A percentile compares a stretch with the other conserved stretches of the same genome.
Evolutionary conservation across 2,888 invertebrate species (phyloP).

Genomic region (Phalera bucephala): DNA sequence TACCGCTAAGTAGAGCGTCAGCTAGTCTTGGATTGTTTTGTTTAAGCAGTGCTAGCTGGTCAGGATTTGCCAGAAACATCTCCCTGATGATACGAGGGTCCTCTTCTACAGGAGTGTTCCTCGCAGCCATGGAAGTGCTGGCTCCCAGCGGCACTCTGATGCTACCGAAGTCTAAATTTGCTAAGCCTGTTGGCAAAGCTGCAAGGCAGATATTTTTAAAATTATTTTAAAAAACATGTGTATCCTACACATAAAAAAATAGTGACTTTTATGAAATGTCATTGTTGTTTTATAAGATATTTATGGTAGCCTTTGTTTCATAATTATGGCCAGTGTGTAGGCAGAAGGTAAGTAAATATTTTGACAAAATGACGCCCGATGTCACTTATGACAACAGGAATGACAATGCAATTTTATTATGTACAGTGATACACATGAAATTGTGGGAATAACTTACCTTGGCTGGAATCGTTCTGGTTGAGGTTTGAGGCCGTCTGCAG

Average conservation of each 20-base stretch:
- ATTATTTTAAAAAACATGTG: constrained; percentile 19
- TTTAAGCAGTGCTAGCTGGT: constrained; percentile 93
- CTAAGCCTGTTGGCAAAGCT: constrained; percentile 77
- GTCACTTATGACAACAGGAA: constrained; percentile 54
- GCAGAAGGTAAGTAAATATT: constrained; percentile 25
- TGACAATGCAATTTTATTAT: constrained; percentile 60
- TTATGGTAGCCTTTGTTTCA: background rate
- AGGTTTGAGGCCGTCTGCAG: constrained; percentile 65
- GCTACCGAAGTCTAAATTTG: constrained; percentile 91
- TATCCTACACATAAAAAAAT: constrained; percentile 13
- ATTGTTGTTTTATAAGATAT: constrained; percentile 16
- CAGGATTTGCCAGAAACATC: constrained; percentile 94
- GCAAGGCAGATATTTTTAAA: constrained; percentile 40
- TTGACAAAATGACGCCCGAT: constrained; percentile 33
- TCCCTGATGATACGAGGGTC: constrained; percentile 93
- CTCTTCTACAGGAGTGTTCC: constrained; percentile 84
- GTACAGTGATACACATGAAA: constrained; percentile 19
- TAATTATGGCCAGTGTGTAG: constrained; percentile 1
- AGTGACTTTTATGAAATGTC: constrained; percentile 20
- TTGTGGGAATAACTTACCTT: constrained; percentile 48
- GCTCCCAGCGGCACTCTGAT: constrained; percentile 89
- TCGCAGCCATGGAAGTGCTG: constrained; percentile 61
- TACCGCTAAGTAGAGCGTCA: constrained; percentile 94
- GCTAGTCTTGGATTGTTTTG: constrained; percentile 97
- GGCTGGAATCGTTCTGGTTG: constrained; percentile 60